Evolutionary conservation across 2,888 invertebrate species (phyloP).

Genomic region (Buathra laborator): DNA sequence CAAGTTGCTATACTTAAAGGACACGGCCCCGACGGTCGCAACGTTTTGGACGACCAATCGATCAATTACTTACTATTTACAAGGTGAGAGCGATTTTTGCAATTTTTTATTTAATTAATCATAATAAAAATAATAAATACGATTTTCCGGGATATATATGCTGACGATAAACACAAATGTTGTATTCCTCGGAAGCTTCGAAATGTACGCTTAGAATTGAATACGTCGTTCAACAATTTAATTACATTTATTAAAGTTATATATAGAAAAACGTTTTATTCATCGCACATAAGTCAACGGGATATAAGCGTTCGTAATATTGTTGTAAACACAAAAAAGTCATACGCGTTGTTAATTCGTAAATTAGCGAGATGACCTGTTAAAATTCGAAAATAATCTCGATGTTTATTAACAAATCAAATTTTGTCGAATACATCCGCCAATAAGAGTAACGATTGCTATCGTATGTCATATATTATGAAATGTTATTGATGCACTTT

Average conservation of each 20-base stretch:
- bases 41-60: slow-evolving; percentile 74
- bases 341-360: too few relatives aligned
- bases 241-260: too few relatives aligned
- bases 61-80: slow-evolving; percentile 81
- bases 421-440: background rate
- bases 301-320: too few relatives aligned
- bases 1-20: slow-evolving; percentile 83
- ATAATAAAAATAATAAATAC: background rate
- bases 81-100: slow-evolving; percentile 74
- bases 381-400: background rate
- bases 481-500: background rate
- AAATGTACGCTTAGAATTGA: too few relatives aligned
- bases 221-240: too few relatives aligned
- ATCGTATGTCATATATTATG: background rate
- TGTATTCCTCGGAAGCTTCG: too few relatives aligned
- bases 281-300: too few relatives aligned
- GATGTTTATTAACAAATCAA: slow-evolving; percentile 9
- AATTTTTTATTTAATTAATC: background rate
- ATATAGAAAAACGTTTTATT: too few relatives aligned
- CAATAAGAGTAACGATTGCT: background rate
- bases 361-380: too few relatives aligned
- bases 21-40: slow-evolving; percentile 72
- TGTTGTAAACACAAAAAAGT: too few relatives aligned
- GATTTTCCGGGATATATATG: background rate
- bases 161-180: too few relatives aligned